Base-by-base conservation (phyloP, 1,140 invertebrate genomes). In the Eupristina koningsbergeri region DNA sequence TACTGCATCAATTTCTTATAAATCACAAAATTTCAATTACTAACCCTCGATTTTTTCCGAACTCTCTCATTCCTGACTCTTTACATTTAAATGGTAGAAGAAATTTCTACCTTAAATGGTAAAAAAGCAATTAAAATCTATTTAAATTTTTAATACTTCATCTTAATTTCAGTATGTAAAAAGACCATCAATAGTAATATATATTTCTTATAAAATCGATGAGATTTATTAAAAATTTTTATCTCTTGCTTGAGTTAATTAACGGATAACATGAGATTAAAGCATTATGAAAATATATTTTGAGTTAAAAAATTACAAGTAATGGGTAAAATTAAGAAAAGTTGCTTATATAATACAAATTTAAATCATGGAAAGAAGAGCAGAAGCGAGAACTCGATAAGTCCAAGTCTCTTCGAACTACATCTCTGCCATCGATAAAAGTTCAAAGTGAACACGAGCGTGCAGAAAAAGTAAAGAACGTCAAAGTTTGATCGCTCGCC, bases 371-470 rank as follows among this genome's bases (percentile, higher is more conserved):
- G 63, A 50, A 69, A 50, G 39, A 31, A 78, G 76, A 26, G 22
- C 53, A 39, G 19, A 26, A 29, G 64, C 1, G 58, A 67, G 77
- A 45, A 34, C 36, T 41, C 80, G 58, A 76, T 67, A 82, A 82
- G 80, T 64, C 58, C 36, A 58, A 47, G 58, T 19, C 45, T 39
- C 17, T 47, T 36, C 50, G 34, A 34, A 45, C 73, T 84, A 80
- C 86, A 86, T 86, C 86, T 84, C 86, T 81, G 86, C 87, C 87
- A 88, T 89, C 88, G 89, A 90, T 89, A 90, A 90, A 91, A 90
- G 89, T 89, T 88, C 80, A 81, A 87, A 86, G 86, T 81, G 83
- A 84, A 85, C 82, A 84, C 85, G 86, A 50, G 87, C 80, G 82
- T 73, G 80, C 84, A 58, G 22, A 75, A 75, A 83, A 77, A 81